These are phyloP conservation scores for Chloropsis hardwickii DNA, from an alignment of 2,113 vertebrate genomes.

Conservation along the genomic window DNA sequence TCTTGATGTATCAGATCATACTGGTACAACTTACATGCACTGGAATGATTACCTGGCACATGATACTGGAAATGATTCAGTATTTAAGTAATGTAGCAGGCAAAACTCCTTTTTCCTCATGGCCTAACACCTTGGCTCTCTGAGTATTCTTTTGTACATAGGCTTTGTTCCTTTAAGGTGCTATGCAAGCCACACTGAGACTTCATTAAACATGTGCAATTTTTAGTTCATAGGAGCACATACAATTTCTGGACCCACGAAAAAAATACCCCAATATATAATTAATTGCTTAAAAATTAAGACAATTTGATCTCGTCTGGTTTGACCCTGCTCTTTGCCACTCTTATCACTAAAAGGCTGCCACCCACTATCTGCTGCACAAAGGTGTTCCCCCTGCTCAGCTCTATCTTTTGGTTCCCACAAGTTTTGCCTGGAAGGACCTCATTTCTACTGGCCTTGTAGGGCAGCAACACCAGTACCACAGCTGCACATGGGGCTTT, in stretches of 20 bases:
- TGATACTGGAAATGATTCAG: constrained; percentile 19
- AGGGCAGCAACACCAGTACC: neutral
- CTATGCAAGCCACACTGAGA: neutral
- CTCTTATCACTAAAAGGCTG: neutral
- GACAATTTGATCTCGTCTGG: neutral
- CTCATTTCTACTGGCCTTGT: neutral
- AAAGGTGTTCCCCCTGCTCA: neutral
- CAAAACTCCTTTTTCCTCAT: neutral
- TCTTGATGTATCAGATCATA: constrained; percentile 35
- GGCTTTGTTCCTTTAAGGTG: neutral
- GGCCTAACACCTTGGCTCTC: neutral
- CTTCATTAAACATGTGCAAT: neutral
- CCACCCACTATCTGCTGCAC: neutral
- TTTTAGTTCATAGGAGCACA: neutral
- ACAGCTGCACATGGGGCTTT: neutral
- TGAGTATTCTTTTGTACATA: neutral
- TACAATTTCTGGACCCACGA: neutral
- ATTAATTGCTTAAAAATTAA: neutral
- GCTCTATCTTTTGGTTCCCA: neutral
- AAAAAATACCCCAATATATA: neutral
- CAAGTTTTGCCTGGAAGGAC: neutral
- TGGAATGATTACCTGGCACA: constrained; percentile 13
- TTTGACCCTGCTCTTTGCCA: neutral
- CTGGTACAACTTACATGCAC: neutral
- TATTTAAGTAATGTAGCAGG: constrained; percentile 20